Percentiles rank a stretch among this genome's conserved stretches.
Evolutionary conservation across 1,140 invertebrate species (phyloP).

Genomic region (Pseudomyrmex sp.): DNA sequence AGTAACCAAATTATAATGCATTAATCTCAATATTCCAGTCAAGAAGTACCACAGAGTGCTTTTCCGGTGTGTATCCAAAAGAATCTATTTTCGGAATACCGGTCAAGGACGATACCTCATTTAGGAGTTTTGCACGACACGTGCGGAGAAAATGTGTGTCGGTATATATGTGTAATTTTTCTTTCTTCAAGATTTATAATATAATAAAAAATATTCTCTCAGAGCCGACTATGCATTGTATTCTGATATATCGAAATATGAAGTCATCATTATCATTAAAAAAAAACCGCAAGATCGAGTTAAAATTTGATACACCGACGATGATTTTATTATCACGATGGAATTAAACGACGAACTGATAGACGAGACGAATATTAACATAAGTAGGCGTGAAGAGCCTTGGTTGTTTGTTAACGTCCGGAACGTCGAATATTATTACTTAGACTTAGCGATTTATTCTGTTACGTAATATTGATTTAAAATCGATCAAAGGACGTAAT

Average conservation of each 20-base stretch:
- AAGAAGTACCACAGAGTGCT: not conserved
- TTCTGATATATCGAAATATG: conserved; percentile 9
- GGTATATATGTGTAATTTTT: not conserved
- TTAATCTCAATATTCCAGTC: not conserved
- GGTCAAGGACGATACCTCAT: not conserved
- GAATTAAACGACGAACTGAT: conserved; percentile 6
- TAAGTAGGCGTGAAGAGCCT: not conserved
- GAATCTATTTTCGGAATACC: conserved; percentile 35
- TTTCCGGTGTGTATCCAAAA: not conserved
- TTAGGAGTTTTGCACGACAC: not conserved
- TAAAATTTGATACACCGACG: not conserved
- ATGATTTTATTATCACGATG: conserved; percentile 14
- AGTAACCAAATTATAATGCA: not conserved
- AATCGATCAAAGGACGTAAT: not conserved
- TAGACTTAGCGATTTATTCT: not conserved
- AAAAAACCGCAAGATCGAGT: not conserved
- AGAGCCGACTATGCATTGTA: not conserved
- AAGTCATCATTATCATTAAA: not conserved
- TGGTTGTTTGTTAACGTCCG: not conserved
- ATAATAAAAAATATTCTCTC: not conserved
- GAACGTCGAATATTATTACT: not conserved
- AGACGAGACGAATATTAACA: not conserved
- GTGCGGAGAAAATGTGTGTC: not conserved
- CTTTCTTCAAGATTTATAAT: not conserved
- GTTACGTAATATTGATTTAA: not conserved